A percentile compares a stretch with the other conserved stretches of the same genome.
Evolutionary conservation across 1,140 invertebrate species (phyloP).

Genomic region (Sarcophaga peregrina): DNA sequence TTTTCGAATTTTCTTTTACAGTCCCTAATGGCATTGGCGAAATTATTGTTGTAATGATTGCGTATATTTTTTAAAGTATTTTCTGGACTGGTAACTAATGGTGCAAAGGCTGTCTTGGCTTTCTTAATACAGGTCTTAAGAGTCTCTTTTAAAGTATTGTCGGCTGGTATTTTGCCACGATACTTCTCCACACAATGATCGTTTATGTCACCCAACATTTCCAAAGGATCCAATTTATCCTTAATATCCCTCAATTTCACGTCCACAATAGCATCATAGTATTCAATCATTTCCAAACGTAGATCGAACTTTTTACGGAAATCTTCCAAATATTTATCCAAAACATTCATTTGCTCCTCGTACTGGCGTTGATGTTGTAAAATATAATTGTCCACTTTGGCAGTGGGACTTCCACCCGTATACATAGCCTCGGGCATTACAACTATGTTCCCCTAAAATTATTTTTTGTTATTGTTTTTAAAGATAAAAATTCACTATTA

Average conservation of each 20-base stretch:
- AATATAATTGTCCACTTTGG: conserved; percentile 39
- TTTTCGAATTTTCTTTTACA: conserved; percentile 28
- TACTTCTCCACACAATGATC: conserved; percentile 44
- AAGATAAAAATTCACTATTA: neutral
- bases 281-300: conserved; percentile 31
- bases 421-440: conserved; percentile 42
- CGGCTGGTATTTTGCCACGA: conserved; percentile 35
- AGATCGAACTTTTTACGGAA: neutral
- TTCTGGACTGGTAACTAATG: conserved; percentile 1
- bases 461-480: too few relatives aligned
- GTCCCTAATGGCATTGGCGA: conserved; percentile 24
- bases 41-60: conserved; percentile 38
- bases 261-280: conserved; percentile 23
- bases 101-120: neutral
- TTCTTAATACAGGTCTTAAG: conserved; percentile 38
- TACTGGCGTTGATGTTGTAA: conserved; percentile 43
- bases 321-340: conserved; percentile 26
- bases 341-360: conserved; percentile 12
- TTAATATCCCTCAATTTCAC: conserved; percentile 23
- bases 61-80: conserved; percentile 30
- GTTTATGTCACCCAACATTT: conserved; percentile 28
- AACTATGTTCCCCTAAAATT: neutral
- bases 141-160: conserved; percentile 6
- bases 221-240: conserved; percentile 43
- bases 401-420: neutral